A percentile compares a stretch with the other conserved stretches of the same genome.
Conservation (phyloP, 1,140 invertebrate genomes). For the Drosophila persimilis region DNA sequence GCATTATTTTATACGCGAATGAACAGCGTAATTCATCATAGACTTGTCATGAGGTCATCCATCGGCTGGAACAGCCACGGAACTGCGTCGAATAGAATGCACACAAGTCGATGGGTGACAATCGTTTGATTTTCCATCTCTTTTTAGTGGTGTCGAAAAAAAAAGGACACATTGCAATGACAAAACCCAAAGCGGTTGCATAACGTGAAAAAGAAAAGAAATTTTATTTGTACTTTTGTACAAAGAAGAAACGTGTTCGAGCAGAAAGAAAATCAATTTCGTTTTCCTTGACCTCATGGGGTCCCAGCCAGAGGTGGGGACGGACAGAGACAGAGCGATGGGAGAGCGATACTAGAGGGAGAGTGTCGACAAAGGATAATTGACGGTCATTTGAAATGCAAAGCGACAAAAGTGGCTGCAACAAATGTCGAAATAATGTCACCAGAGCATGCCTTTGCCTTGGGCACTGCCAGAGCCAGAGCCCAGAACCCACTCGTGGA, state of each 20-base stretch:
- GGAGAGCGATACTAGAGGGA: constrained; percentile 1
- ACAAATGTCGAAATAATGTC: constrained; percentile 79
- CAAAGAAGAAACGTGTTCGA: constrained; percentile 19
- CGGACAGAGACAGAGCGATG: constrained; percentile 1
- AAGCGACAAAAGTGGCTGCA: constrained; percentile 58
- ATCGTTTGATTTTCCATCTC: constrained; percentile 26
- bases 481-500: constrained; percentile 2
- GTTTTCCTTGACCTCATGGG: constrained; percentile 71
- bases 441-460: constrained; percentile 48
- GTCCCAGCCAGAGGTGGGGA: neutral
- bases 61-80: constrained; percentile 12
- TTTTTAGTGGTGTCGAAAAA: neutral
- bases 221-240: constrained; percentile 14
- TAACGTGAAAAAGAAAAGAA: constrained; percentile 22
- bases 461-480: neutral
- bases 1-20: constrained; percentile 33
- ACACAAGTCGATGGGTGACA: constrained; percentile 14
- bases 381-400: constrained; percentile 81
- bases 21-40: constrained; percentile 56
- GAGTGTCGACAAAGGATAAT: constrained; percentile 74
- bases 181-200: constrained; percentile 32
- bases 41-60: constrained; percentile 55
- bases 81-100: constrained; percentile 13
- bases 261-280: constrained; percentile 72
- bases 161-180: constrained; percentile 3